A percentile compares a stretch with the other conserved stretches of the same genome.
phyloP scores from a whole-genome alignment of 1,140 invertebrate genomes.

The Babylonia areolata region DNA sequence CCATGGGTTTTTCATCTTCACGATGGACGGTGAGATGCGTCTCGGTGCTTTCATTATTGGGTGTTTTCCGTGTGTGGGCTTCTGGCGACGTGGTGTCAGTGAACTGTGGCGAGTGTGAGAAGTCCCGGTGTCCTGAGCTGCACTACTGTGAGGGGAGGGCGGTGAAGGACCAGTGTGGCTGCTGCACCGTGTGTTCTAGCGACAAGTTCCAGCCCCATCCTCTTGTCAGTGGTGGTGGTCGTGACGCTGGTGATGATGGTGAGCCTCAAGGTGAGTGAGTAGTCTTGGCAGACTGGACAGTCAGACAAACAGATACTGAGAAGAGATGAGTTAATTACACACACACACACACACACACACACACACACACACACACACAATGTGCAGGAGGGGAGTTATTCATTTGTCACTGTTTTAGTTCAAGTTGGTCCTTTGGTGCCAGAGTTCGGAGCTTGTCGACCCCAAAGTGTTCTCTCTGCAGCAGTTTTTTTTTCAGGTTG shows the following conservation, averaged over 20 bases:
- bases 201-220: slow-evolving; percentile 44
- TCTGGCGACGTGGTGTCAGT: not conserved
- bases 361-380: no score
- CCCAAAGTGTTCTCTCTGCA: no score
- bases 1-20: not conserved
- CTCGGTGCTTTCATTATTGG: slow-evolving; percentile 16
- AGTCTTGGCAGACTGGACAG: no score
- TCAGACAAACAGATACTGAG: not conserved
- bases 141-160: slow-evolving; percentile 59
- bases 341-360: no score
- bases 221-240: slow-evolving; percentile 9
- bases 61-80: not conserved
- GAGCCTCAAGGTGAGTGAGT: not conserved
- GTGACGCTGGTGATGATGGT: not conserved
- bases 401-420: no score
- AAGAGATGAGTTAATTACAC: no score
- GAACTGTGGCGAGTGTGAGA: slow-evolving; percentile 54
- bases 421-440: no score
- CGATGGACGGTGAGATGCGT: slow-evolving; percentile 17
- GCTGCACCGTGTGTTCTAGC: slow-evolving; percentile 61
- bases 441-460: no score
- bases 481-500: no score
- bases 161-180: slow-evolving; percentile 62
- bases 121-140: slow-evolving; percentile 56
- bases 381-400: no score